Conservation (phyloP, 2,888 invertebrate genomes). For the Stenodema calcarata region DNA sequence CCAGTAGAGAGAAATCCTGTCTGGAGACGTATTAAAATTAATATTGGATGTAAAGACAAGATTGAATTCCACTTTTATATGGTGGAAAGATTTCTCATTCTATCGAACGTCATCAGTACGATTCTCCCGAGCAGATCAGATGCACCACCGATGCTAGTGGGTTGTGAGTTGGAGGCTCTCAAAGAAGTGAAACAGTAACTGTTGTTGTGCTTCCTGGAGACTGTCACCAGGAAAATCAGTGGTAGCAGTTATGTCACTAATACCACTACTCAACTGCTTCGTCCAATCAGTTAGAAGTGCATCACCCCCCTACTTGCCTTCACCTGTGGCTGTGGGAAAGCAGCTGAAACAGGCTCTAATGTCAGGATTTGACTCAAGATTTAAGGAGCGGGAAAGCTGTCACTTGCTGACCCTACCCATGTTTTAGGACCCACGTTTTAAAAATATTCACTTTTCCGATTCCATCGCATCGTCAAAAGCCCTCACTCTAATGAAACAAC, state of each 20-base stretch:
- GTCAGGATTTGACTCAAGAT: no score
- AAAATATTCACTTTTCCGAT: no score
- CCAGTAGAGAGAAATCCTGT: background rate
- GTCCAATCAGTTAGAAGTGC: background rate
- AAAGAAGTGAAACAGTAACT: no score
- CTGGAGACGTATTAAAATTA: background rate
- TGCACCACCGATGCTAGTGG: background rate
- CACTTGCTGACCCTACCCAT: no score
- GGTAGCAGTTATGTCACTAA: background rate
- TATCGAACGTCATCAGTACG: background rate
- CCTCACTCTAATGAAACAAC: no score
- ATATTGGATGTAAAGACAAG: background rate
- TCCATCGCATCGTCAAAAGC: no score
- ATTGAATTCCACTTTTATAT: background rate
- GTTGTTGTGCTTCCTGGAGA: background rate
- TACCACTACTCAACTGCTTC: background rate
- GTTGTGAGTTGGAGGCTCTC: no score
- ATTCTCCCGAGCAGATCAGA: background rate
- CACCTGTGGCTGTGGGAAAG: no score
- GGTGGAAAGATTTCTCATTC: background rate
- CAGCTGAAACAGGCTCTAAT: no score
- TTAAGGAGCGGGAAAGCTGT: no score
- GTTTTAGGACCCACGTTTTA: no score
- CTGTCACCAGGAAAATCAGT: background rate
- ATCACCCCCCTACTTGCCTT: no score